A percentile compares a stretch with the other conserved stretches of the same genome.
Evolutionary conservation across 2,797 vertebrate genomes (phyloP).

Genomic region (Heterohyrax brucei): DNA sequence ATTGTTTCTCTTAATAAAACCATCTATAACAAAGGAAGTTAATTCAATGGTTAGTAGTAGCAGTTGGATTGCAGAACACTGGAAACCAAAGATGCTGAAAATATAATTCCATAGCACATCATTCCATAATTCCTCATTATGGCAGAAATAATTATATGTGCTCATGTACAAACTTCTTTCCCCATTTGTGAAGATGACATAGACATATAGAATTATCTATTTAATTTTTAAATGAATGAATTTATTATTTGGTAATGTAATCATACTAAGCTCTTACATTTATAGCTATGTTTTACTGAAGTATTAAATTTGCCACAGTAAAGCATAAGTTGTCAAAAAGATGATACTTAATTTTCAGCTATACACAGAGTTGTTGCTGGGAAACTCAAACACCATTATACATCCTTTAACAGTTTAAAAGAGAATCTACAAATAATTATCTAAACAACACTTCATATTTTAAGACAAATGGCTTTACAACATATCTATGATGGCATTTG

Average conservation of each 20-base stretch:
- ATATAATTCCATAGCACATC: not conserved
- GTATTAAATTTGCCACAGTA: not conserved
- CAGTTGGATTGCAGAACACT: not conserved
- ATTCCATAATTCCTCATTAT: not conserved
- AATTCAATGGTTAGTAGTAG: not conserved
- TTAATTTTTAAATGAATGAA: conserved; percentile 32
- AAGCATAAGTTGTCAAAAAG: conserved; percentile 46
- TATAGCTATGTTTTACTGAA: not conserved
- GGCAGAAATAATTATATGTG: not conserved
- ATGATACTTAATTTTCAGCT: conserved; percentile 62
- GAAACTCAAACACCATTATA: not conserved
- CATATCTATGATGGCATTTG: not conserved
- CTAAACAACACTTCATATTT: not conserved
- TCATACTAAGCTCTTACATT: not conserved
- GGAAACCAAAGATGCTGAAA: not conserved
- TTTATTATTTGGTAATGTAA: conserved; percentile 39
- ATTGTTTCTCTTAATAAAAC: not conserved
- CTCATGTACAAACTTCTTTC: not conserved
- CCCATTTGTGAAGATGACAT: not conserved
- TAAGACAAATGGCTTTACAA: not conserved
- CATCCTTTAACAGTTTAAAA: not conserved
- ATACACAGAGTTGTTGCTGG: not conserved
- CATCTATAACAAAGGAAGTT: not conserved
- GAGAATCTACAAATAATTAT: not conserved
- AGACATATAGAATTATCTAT: not conserved